Base-by-base conservation (phyloP, 2,797 vertebrate species). In the Myotis vivesi region DNA sequence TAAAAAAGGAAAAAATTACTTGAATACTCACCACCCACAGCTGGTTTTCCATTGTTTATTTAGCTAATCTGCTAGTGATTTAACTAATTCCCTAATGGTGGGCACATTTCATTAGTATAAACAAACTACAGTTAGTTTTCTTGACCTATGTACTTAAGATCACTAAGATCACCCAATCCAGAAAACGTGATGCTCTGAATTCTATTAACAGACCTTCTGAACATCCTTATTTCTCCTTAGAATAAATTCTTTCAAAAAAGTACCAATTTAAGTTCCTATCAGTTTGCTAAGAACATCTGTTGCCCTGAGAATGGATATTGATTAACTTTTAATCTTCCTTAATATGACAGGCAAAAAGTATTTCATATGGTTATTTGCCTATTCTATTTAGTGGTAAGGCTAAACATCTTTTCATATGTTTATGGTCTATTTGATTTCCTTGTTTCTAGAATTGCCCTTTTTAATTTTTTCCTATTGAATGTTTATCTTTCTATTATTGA, bases 51-150 rank as follows among this genome's bases (percentile, higher is more conserved):
- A 73, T 1, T 88, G 66, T 51, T 91, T 55, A 49, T 73, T 82
- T 94, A 81, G 76, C 5, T n/a, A 76, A 38, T 75, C 28, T 28
- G n/a, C 53, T 71, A 90, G 55, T 41, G 19, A 57, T 57, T 83
- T 92, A 62, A 75, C 2, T n/a, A 87, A 44, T 66, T 7, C n/a
- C 41, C 66, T 80, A 92, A 46, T 73, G 57, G 23, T n/a, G n/a
- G 73, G 51, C 9, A 86, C 28, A n/a, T 23, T 82, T 94, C 33
- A 80, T 49, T 72, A 77, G 25, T 76, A 53, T 62, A 96, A 87
- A 92, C 22, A 92, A 82, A 77, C 13, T 68, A 73, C 1, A 92
- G 44, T 57, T 87, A 88, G 77, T 89, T 94, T 93, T 64, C 57
- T 89, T 84, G 64, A 90, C 53, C 16, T 59, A 86, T 12, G 13